Percentiles rank a stretch among this genome's conserved stretches.
These are phyloP conservation scores for Lutraria rhynchaena DNA, from an alignment of 1,140 invertebrate genomes.

Conservation along the genomic window DNA sequence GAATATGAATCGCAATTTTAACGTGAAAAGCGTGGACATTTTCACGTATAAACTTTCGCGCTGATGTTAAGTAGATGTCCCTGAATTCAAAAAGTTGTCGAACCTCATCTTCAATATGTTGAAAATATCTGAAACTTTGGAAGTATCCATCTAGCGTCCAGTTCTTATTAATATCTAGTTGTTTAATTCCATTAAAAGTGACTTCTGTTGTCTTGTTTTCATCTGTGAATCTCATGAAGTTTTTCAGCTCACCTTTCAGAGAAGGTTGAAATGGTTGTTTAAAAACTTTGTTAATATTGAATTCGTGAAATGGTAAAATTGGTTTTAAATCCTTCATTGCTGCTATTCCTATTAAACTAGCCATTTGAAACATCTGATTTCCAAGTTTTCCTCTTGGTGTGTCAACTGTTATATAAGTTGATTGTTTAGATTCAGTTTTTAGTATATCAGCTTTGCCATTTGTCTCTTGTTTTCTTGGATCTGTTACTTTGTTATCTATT, in stretches of 20 bases:
- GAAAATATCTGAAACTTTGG: slow-evolving; percentile 70
- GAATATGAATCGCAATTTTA: slow-evolving; percentile 53
- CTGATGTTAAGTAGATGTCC: slow-evolving; percentile 27
- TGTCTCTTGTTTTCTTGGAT: neutral
- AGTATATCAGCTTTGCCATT: neutral
- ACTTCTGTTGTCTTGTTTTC: neutral
- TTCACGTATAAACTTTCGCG: slow-evolving; percentile 33
- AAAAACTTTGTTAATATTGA: slow-evolving; percentile 25
- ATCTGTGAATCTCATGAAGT: neutral
- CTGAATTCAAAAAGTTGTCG: slow-evolving; percentile 62
- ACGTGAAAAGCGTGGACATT: neutral
- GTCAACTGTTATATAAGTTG: slow-evolving; percentile 31
- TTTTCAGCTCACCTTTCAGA: neutral
- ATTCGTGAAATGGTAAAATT: slow-evolving; percentile 32
- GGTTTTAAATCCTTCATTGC: slow-evolving; percentile 16
- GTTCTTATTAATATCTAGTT: slow-evolving; percentile 26
- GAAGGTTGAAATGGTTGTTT: neutral
- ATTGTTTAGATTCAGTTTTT: neutral
- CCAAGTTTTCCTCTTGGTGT: slow-evolving; percentile 54
- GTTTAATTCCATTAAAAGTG: neutral
- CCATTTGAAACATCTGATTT: slow-evolving; percentile 65
- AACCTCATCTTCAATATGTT: slow-evolving; percentile 45
- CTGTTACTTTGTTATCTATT: neutral
- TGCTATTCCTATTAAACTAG: slow-evolving; percentile 61
- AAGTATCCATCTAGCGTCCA: slow-evolving; percentile 61